These are phyloP conservation scores for Myrmecobius fasciatus DNA, from an alignment of 2,113 vertebrate species.

Conservation along the genomic window DNA sequence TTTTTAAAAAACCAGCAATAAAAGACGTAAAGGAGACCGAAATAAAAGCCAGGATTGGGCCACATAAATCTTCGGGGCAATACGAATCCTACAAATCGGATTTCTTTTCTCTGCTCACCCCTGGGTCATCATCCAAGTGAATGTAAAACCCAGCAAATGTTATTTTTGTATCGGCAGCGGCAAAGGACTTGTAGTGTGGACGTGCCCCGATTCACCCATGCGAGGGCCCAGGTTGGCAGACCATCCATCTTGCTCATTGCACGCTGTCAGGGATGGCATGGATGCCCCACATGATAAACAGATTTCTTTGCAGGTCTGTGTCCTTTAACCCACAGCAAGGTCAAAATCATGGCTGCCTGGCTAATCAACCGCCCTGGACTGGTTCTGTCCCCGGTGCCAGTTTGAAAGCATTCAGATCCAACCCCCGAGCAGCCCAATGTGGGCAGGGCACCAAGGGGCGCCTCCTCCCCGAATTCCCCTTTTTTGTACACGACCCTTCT, in stretches of 20 bases:
- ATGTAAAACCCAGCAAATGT: conserved; percentile 80
- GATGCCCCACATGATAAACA: conserved; percentile 87
- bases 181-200: conserved; percentile 83
- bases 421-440: conserved; percentile 61
- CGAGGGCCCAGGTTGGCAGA: conserved; percentile 85
- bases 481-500: neutral
- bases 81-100: conserved; percentile 78
- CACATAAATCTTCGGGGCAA: conserved; percentile 76
- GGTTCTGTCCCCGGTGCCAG: conserved; percentile 71
- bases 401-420: conserved; percentile 64
- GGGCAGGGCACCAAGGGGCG: conserved; percentile 40
- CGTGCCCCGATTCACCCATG: conserved; percentile 86
- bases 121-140: conserved; percentile 76
- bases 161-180: conserved; percentile 83
- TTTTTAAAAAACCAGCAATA: conserved; percentile 29
- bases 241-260: conserved; percentile 90
- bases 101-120: conserved; percentile 77
- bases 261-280: conserved; percentile 86
- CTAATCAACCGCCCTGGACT: conserved; percentile 69
- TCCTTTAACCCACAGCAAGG: conserved; percentile 90
- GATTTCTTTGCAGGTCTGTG: conserved; percentile 85
- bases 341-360: conserved; percentile 83
- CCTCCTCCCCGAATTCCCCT: neutral
- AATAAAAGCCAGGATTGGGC: conserved; percentile 46
- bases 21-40: conserved; percentile 69